phyloP scores from a whole-genome alignment of 2,113 vertebrate species.

The Indicator indicator region DNA sequence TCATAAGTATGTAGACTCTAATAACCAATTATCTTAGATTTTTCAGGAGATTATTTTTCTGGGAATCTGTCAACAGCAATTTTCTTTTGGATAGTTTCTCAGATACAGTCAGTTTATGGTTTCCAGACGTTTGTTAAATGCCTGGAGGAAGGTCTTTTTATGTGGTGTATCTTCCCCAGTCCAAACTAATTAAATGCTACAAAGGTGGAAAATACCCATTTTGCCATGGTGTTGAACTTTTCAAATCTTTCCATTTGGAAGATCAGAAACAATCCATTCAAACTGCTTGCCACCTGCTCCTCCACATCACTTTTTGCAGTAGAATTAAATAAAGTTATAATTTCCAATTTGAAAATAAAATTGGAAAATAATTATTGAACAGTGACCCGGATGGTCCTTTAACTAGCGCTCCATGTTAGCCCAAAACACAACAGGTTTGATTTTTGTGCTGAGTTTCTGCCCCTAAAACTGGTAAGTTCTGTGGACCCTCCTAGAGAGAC shows the following conservation, averaged over 20 bases:
- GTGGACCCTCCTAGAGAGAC: background rate
- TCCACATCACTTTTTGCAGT: background rate
- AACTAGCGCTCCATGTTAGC: background rate
- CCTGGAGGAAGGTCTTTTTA: background rate
- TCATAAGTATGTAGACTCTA: slow-evolving; percentile 25
- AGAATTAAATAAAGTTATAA: background rate
- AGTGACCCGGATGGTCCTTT: background rate
- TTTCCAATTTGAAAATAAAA: slow-evolving; percentile 35
- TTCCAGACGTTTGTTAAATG: background rate
- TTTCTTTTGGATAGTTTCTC: slow-evolving; percentile 18
- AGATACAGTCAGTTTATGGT: background rate
- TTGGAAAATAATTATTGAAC: background rate
- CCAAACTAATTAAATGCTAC: slow-evolving; percentile 38
- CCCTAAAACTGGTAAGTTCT: background rate
- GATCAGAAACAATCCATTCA: slow-evolving; percentile 3
- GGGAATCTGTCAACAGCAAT: slow-evolving; percentile 19
- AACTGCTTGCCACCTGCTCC: background rate
- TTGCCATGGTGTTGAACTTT: slow-evolving; percentile 22
- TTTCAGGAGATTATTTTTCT: slow-evolving; percentile 47
- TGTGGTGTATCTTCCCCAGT: background rate
- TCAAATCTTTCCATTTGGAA: background rate
- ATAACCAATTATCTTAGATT: slow-evolving; percentile 48
- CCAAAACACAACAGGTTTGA: background rate
- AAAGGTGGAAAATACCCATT: slow-evolving; percentile 15
- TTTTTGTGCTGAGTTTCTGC: background rate